Base-by-base conservation (phyloP, 2,888 invertebrate genomes). In the Drosophila kambysellisi region DNA sequence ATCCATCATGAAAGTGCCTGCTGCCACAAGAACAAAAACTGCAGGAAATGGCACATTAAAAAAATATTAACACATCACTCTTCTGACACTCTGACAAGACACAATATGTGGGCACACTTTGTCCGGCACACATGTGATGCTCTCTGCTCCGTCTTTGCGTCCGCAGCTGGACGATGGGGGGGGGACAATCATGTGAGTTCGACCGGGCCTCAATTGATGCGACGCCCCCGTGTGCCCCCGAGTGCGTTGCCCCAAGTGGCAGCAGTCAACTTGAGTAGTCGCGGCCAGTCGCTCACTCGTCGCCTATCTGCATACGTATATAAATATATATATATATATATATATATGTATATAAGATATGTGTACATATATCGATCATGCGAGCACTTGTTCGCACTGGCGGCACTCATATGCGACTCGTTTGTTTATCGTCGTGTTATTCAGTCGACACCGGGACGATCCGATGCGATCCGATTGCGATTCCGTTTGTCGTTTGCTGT, bases 31-130 rank as follows among this genome's bases (percentile, higher is more conserved):
- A 56, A 41, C 29, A 37, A n/a, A 20, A 46, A 48, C 20, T 60
- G 48, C 46, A 52, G n/a, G 60, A 71, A 70, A 70, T 70, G 71
- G 2, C 25, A 7, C 15, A 39, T 30, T 39, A 35, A 82, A 25
- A 25, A 65, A 37, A 81, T 88, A 88, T 88, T 83, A 85, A 87
- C 89, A 85, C 85, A 85, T 85, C 89, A 82, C 73, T 67, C 77
- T 72, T 69, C 65, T 88, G 84, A 85, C 86, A 85, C 69, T 71
- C 70, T 79, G 87, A 86, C 87, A 83, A 79, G 86, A 76, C 87
- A 74, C 87, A 79, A 77, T 63, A 50, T 20, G 33, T n/a, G 35
- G 74, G 67, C 73, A 62, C 88, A 88, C 46, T 46, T 8, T 15
- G 46, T 20, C 8, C 4, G 29, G 2, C 56, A 56, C n/a, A 39